Evolutionary conservation across 2,797 vertebrate species (phyloP), one percentile per base, ranked within the genome.

Genomic region (Myotis myotis): DNA sequence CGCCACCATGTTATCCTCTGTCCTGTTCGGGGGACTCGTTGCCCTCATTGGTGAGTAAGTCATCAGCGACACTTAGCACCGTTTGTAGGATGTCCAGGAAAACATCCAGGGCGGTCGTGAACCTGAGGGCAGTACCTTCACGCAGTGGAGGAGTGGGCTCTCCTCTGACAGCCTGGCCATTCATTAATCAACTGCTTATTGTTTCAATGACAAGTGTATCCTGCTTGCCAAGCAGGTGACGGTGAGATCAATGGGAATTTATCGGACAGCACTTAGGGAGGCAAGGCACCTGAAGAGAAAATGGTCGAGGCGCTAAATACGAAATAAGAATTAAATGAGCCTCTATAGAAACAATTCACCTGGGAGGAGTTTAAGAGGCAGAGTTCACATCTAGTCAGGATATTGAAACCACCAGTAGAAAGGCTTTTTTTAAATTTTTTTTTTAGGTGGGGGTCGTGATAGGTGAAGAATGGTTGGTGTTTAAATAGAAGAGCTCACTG

Each of bases 1-100:
- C 36, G 36, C 57, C 0, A 71, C 22, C 33, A 97, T 96, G 96
- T 20, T 92, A 3, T 38, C 71, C 47, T 79, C n/a, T 19, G 13
- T 66, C 5, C 28, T 93, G 55, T 75, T 96, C 71, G 89, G 30
- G 94, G 96, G 95, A 87, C 84, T 97, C 20, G 16, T 57, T 11
- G 30, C 78, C 57, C 84, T 97, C 78, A 80, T 92, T 9, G 97
- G 96, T 97, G n/a, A 66, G 64, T 68, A 95, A 97, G 97, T 94
- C 64, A 38, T 1, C 17, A n/a, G 33, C 30, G n/a, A 62, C 10
- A 11, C 72, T 60, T 57, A 28, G 1, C 72, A 41, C 30, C 55
- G 23, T 33, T 25, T 49, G 28, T 22, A 22, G 25, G 11, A 41
- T 68, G 19, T 62, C 47, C 25, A 87, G 28, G 17, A 68, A 66